Base-by-base conservation (phyloP, 2,113 vertebrate species). In the Melanerpes aurifrons region DNA sequence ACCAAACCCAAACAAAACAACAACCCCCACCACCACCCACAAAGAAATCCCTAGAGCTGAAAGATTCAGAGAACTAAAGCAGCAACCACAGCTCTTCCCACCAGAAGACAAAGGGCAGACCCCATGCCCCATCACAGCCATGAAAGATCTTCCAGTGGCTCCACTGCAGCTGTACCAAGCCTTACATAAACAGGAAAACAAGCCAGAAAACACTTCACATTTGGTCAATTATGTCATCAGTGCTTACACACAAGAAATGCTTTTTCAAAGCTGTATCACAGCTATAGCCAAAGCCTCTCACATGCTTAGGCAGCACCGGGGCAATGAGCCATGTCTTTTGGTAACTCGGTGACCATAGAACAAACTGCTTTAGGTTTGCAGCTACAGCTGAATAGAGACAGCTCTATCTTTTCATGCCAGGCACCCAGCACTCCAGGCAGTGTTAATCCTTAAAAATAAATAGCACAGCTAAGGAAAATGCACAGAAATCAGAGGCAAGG, bases 41-140 rank as follows among this genome's bases (percentile, higher is more conserved):
- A 70, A 80, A 75, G 21, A 87, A 92, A 87, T 67, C 35, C 74
- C n/a, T 48, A 68, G 76, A 78, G 24, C 45, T 20, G 3, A 90
- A 83, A 85, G 76, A 89, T n/a, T 25, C 57, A 77, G 40, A 68
- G 93, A 93, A 75, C 56, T 80, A 83, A 74, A 82, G 74, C 35
- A 69, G 72, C 29, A 70, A 48, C 54, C 45, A 58, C 35, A 87
- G 56, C 84, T 80, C 58, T 76, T 90, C 86, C 74, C 31, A 88
- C 8, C 35, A 24, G 53, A 80, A 81, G 32, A 82, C 31, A 63
- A 86, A 85, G 61, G 53, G 63, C 63, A 19, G 7, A 76, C 63
- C 68, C 25, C 57, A 66, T 20, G 57, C 10, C n/a, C 53, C 2
- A 3, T 54, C 63, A 53, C 67, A 92, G 78, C 21, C 74, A 81